Base-by-base conservation (phyloP, 2,797 vertebrate genomes). In the Huso huso region DNA sequence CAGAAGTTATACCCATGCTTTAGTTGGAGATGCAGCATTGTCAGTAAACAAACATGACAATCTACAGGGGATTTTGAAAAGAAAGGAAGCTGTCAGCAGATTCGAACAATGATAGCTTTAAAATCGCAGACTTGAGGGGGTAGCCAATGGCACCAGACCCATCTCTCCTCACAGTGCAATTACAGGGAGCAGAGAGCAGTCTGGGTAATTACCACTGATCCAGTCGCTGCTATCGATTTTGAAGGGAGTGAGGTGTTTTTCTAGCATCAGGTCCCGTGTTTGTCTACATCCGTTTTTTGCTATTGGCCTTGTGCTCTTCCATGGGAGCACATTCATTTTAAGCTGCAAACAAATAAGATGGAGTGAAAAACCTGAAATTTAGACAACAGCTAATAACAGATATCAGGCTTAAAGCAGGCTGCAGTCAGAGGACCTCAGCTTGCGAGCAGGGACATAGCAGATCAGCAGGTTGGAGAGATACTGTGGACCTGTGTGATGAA, bases 81-180 rank as follows among this genome's bases (percentile, higher is more conserved):
- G 64, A 55, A 57, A 50, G 48, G 49, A 52, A 70, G 63, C 72
- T 74, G 75, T 75, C 72, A 73, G 74, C 66, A 70, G 68, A 63
- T 81, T 72, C 73, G 72, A 75, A 73, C 74, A 74, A 76, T 73
- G 73, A 75, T 68, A 70, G 66, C 66, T 66, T 69, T 70, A 72
- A 76, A 74, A 71, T 73, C 49, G 69, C 37, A 53, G 65, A 23
- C 64, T 68, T 57, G 64, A 69, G 64, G 59, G 61, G 51, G 64
- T 66, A 65, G 63, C 70, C 72, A 0, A 13, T 77, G 79, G 78
- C 77, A 58, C 55, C 37, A 58, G 69, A 76, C 74, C 80, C 79
- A 79, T 87, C 84, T 82, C 72, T 85, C 82, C 73, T 78, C 83
- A 78, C 82, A 79, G 70, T 66, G 69, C 75, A 84, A 84, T 86